These are phyloP conservation scores for Apteryx owenii DNA, from an alignment of 2,113 vertebrate genomes.

Conservation along the genomic window DNA sequence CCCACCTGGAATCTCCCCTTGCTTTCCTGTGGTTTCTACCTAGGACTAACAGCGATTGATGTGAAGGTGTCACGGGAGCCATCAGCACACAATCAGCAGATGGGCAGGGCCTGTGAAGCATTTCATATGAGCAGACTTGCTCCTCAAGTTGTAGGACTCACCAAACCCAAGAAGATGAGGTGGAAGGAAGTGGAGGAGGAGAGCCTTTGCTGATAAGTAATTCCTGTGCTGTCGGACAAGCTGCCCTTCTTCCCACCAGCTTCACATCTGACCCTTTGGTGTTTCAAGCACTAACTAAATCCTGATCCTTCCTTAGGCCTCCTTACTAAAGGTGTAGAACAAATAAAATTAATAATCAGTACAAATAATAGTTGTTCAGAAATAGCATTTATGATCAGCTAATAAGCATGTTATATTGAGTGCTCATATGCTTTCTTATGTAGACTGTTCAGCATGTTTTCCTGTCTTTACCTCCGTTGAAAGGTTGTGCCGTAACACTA, in stretches of 20 bases:
- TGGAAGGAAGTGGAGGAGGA: background rate
- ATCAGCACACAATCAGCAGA: background rate
- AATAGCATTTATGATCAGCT: background rate
- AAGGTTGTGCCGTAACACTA: background rate
- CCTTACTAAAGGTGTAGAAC: background rate
- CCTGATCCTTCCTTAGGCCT: background rate
- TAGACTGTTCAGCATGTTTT: rapidly evolving
- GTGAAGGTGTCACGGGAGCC: background rate
- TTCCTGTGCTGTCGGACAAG: background rate
- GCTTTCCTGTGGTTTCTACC: background rate
- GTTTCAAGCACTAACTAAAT: background rate
- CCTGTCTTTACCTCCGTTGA: background rate
- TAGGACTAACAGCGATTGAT: background rate
- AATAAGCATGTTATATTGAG: background rate
- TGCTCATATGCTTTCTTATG: background rate
- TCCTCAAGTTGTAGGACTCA: background rate
- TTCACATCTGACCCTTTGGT: background rate
- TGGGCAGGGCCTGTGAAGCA: background rate
- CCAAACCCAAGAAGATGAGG: background rate
- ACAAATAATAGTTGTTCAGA: background rate
- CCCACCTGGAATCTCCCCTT: background rate
- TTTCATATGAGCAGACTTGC: background rate
- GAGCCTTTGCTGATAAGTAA: background rate
- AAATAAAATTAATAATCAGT: background rate
- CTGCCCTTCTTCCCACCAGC: background rate